Percentiles rank a stretch among this genome's conserved stretches.
Evolutionary conservation across 1,140 invertebrate genomes (phyloP).

Genomic region (Drosophila watanabei): DNA sequence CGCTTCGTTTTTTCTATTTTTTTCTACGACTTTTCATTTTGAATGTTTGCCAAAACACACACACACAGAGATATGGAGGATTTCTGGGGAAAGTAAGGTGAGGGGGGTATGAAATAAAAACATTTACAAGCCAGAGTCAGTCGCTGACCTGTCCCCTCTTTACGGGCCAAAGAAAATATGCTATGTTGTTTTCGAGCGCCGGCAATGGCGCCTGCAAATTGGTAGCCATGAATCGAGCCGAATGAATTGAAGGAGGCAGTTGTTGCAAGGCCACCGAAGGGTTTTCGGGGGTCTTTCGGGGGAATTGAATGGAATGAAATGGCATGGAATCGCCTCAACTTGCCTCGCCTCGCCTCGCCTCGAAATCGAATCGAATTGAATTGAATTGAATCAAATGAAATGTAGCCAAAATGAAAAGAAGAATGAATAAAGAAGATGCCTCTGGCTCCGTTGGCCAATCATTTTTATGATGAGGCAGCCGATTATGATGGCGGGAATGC

Average conservation of each 20-base stretch:
- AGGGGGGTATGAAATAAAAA: slow-evolving; percentile 61
- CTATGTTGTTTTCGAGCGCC: slow-evolving; percentile 68
- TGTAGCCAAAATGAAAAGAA: slow-evolving; percentile 36
- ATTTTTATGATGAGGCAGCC: slow-evolving; percentile 38
- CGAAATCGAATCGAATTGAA: slow-evolving; percentile 44
- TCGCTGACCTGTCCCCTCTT: slow-evolving; percentile 52
- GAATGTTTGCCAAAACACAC: slow-evolving; percentile 64
- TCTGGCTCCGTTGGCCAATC: slow-evolving; percentile 41
- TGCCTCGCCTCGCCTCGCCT: background rate
- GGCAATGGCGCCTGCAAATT: slow-evolving; percentile 76
- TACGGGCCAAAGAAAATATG: slow-evolving; percentile 55
- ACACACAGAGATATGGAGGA: background rate
- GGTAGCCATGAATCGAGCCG: slow-evolving; percentile 67
- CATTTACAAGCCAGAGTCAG: slow-evolving; percentile 68
- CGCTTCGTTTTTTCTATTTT: slow-evolving; percentile 31
- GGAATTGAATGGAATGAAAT: slow-evolving; percentile 21
- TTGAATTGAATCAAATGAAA: slow-evolving; percentile 60
- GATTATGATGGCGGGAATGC: slow-evolving; percentile 47
- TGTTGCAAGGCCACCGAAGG: slow-evolving; percentile 24
- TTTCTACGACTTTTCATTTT: slow-evolving; percentile 59
- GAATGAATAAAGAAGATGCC: slow-evolving; percentile 21
- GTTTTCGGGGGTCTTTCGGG: background rate
- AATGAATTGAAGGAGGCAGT: slow-evolving; percentile 41
- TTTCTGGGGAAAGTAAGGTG: slow-evolving; percentile 1
- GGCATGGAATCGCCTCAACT: slow-evolving; percentile 51